These are phyloP conservation scores for Bryconaethiops microstoma DNA, from an alignment of 2,797 vertebrate species.

Conservation along the genomic window DNA sequence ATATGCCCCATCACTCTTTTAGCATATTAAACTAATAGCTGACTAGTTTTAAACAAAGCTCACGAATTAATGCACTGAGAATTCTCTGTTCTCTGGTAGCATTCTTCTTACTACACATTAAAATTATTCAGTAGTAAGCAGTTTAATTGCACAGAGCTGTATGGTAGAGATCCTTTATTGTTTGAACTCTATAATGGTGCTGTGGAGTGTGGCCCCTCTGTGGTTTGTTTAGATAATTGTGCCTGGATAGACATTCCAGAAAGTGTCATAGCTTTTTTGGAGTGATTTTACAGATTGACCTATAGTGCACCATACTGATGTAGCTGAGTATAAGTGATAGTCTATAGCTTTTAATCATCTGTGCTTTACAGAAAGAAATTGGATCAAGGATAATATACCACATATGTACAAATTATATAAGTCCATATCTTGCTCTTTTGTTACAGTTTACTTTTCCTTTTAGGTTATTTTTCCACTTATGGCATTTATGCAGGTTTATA, in stretches of 20 bases:
- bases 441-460: no score
- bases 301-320: not conserved
- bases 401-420: no score
- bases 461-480: no score
- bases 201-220: conserved; percentile 13
- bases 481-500: no score
- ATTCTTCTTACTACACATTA: not conserved
- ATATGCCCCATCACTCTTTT: no score
- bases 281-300: not conserved
- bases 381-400: no score
- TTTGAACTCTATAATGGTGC: conserved; percentile 25
- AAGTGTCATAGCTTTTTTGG: not conserved
- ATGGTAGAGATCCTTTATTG: conserved; percentile 19
- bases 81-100: not conserved
- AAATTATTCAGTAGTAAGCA: not conserved
- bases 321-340: not conserved
- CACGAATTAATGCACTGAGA: no score
- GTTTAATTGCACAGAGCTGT: conserved; percentile 29
- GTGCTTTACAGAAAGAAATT: no score
- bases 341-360: not conserved
- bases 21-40: no score
- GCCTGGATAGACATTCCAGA: conserved; percentile 1
- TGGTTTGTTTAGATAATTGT: conserved; percentile 12
- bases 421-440: no score
- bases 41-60: no score